Evolutionary conservation across 2,113 vertebrate genomes (phyloP), one percentile per base, ranked within the genome.

Genomic region (Prietella phreatophila): DNA sequence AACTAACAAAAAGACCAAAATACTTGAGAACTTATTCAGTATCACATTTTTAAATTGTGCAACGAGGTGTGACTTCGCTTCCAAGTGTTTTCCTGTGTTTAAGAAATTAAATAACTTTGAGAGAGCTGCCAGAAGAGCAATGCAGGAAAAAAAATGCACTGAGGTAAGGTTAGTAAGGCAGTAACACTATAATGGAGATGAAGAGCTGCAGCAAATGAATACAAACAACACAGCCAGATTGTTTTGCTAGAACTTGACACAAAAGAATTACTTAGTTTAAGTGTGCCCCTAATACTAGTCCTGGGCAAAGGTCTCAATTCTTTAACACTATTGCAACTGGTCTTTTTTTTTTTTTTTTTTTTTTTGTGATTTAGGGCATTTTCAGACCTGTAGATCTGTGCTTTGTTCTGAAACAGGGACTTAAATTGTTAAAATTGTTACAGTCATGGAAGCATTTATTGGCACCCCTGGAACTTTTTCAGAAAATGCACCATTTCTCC

Each of bases 181-280:
- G 47, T 79, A 79, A 53, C 14, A 9, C 6, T 27, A 39, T 17
- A 86, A 83, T 55, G 30, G 42, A 86, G 42, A 86, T 75, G 19
- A 13, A 86, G 61, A 87, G 82, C 84, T 27, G 67, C 85, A 90
- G 87, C 90, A 69, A 78, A 85, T 91, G 92, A 93, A 95, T 93
- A 93, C 87, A 93, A 94, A 88, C 85, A 92, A 92, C 79, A 88
- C 33, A 0, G 11, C 39, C 56, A 50, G 76, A n/a, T 87, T 83
- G 58, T 81, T 58, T 36, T 61, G 63, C 73, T 67, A 76, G 76
- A 58, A 79, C 85, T 63, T 87, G 81, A 76, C 85, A 86, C 80
- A 56, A 25, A 42, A 30, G 19, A 30, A 69, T 36, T 36, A 39
- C 55, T 42, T 20, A n/a, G 13, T 33, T 50, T 61, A 27, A 50